Evolutionary conservation across 2,113 vertebrate genomes (phyloP).

Genomic region (Hirundichthys speculiger): DNA sequence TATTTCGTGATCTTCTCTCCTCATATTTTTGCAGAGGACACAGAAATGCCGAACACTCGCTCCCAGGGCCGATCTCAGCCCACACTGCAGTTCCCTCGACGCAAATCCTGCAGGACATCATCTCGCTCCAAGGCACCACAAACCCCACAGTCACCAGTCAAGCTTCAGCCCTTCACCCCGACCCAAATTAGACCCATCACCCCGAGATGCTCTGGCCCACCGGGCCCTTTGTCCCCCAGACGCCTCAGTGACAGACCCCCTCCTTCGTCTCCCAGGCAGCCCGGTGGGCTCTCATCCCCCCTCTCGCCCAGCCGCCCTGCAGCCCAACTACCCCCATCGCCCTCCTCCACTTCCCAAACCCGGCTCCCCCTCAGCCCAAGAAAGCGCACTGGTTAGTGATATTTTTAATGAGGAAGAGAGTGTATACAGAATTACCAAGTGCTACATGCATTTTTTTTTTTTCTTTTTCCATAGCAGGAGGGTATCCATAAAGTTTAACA

Average conservation of each 20-base stretch:
- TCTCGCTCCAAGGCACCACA: conserved; percentile 29
- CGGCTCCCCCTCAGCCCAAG: conserved; percentile 88
- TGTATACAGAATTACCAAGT: too few relatives aligned
- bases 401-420: too few relatives aligned
- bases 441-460: too few relatives aligned
- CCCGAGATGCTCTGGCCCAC: not conserved
- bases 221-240: not conserved
- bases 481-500: fast-evolving
- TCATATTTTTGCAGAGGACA: not conserved
- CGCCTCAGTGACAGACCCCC: fast-evolving
- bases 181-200: not conserved
- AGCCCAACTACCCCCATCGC: not conserved
- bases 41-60: conserved; percentile 85
- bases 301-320: conserved; percentile 2
- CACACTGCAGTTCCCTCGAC: conserved; percentile 85
- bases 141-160: not conserved
- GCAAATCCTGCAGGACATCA: conserved; percentile 72
- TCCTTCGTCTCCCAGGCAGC: not conserved
- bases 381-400: conserved; percentile 88
- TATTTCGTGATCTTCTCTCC: not conserved
- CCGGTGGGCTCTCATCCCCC: not conserved
- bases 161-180: not conserved
- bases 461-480: too few relatives aligned
- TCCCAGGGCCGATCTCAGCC: conserved; percentile 81
- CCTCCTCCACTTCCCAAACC: conserved; percentile 3